phyloP scores from a whole-genome alignment of 2,888 invertebrate species.

The Campoletis raptor region DNA sequence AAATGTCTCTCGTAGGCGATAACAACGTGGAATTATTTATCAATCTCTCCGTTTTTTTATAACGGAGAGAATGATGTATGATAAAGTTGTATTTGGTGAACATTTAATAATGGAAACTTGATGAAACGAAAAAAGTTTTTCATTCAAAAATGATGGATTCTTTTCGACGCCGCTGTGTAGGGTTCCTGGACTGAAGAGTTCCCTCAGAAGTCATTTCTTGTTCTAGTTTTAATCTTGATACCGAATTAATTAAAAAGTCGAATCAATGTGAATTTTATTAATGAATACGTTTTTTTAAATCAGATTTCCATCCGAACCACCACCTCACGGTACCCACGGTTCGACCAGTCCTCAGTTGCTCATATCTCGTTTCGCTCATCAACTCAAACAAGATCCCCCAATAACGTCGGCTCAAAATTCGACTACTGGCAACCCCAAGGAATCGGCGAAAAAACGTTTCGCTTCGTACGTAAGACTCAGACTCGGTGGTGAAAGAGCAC shows the following conservation, averaged over 20 bases:
- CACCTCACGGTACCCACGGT: slow-evolving; percentile 80
- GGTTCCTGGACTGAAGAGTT: neutral
- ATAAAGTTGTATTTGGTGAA: too few relatives aligned
- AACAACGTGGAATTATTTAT: too few relatives aligned
- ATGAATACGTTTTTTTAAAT: neutral
- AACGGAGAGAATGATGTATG: too few relatives aligned
- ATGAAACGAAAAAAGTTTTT: neutral
- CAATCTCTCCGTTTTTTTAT: too few relatives aligned
- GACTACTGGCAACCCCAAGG: slow-evolving; percentile 75
- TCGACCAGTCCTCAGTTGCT: slow-evolving; percentile 82
- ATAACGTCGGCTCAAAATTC: slow-evolving; percentile 76
- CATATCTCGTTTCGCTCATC: slow-evolving; percentile 83
- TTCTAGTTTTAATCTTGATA: too few relatives aligned
- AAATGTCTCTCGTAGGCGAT: too few relatives aligned
- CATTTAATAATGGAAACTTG: too few relatives aligned
- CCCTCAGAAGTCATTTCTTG: neutral
- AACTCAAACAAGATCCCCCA: slow-evolving; percentile 81
- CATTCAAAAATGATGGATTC: too few relatives aligned
- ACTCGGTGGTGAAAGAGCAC: slow-evolving; percentile 86
- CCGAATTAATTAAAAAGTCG: neutral
- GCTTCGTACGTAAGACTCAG: slow-evolving; percentile 94
- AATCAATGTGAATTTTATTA: neutral
- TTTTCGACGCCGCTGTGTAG: too few relatives aligned
- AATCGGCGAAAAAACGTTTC: slow-evolving; percentile 90
- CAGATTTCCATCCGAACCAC: slow-evolving; percentile 83